These are phyloP conservation scores for Hyles lineata DNA, from an alignment of 2,888 invertebrate species.

Conservation along the genomic window DNA sequence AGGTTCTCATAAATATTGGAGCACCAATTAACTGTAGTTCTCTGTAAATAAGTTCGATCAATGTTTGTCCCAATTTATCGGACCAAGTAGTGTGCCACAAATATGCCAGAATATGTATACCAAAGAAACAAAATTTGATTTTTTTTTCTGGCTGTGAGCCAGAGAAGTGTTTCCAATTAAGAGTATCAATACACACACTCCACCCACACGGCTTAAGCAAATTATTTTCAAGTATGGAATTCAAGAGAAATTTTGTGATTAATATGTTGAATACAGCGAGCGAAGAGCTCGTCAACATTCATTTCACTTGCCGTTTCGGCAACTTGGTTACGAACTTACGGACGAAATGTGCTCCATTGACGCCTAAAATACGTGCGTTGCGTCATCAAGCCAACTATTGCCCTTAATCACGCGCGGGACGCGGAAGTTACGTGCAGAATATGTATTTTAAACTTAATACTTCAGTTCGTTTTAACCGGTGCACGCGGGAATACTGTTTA, in stretches of 20 bases:
- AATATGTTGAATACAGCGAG: not conserved
- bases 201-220: not conserved
- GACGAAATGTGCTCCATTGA: slow-evolving; percentile 52
- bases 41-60: not conserved
- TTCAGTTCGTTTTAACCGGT: slow-evolving; percentile 1
- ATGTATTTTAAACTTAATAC: slow-evolving; percentile 30
- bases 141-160: not conserved
- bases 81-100: not conserved
- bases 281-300: not conserved
- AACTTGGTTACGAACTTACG: slow-evolving; percentile 54
- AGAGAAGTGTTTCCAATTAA: not conserved
- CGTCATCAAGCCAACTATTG: slow-evolving; percentile 53
- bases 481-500: not conserved
- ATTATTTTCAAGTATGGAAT: not conserved
- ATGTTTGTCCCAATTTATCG: not conserved
- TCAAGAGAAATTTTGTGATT: slow-evolving; percentile 8
- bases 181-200: not conserved
- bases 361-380: slow-evolving; percentile 58
- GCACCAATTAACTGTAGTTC: no score
- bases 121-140: not conserved
- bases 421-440: slow-evolving; percentile 42
- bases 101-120: not conserved
- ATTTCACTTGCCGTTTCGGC: slow-evolving; percentile 39
- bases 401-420: slow-evolving; percentile 56
- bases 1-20: not conserved